A percentile compares a stretch with the other conserved stretches of the same genome.
phyloP scores from a whole-genome alignment of 2,113 vertebrate species.

The Syrrhaptes paradoxus region DNA sequence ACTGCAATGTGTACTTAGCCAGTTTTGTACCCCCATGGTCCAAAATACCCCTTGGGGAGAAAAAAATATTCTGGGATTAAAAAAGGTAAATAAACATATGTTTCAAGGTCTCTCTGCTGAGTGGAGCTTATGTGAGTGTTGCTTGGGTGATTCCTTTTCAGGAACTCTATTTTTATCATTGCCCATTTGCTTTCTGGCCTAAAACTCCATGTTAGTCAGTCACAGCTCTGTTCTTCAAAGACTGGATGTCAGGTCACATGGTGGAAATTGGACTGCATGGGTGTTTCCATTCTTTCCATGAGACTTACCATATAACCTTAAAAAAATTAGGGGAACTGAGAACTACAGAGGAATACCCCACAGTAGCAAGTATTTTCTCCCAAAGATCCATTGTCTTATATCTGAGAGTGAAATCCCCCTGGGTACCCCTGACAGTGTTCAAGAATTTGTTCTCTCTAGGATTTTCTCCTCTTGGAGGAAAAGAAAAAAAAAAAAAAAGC shows the following conservation, averaged over 20 bases:
- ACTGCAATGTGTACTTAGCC: neutral
- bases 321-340: neutral
- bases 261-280: neutral
- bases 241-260: neutral
- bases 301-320: neutral
- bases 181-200: neutral
- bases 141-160: neutral
- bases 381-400: neutral
- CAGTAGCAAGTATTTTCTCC: neutral
- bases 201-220: neutral
- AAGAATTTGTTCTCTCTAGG: neutral
- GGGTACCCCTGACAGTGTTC: neutral
- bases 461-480: neutral
- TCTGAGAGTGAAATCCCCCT: neutral
- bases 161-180: neutral
- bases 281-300: neutral
- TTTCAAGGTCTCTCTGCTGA: conserved; percentile 43
- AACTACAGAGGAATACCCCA: neutral
- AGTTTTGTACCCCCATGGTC: neutral
- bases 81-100: conserved; percentile 36
- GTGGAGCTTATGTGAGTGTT: neutral
- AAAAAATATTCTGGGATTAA: neutral
- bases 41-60: neutral
- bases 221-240: neutral
- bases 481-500: neutral